These are phyloP conservation scores for Drosophila lacicola DNA, from an alignment of 2,888 invertebrate genomes.

Conservation along the genomic window DNA sequence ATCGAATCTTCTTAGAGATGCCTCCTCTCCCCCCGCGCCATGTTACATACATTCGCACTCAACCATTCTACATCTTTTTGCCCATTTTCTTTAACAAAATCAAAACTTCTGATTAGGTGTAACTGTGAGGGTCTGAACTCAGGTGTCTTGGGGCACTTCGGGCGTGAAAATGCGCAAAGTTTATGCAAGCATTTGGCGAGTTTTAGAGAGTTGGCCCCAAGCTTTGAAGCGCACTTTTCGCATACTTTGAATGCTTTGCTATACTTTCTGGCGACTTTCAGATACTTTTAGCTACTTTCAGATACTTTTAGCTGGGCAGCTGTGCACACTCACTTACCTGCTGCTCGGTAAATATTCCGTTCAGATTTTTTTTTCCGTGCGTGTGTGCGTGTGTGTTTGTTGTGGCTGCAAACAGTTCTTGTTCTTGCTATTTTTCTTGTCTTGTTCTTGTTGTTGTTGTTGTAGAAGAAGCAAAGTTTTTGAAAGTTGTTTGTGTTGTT, in stretches of 20 bases:
- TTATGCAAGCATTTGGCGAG: slow-evolving; percentile 64
- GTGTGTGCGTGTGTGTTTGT: slow-evolving; percentile 27
- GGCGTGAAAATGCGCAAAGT: slow-evolving; percentile 67
- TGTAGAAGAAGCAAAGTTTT: slow-evolving; percentile 57
- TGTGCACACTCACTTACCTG: slow-evolving; percentile 59
- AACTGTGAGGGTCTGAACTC: slow-evolving; percentile 2
- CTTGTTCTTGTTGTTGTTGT: slow-evolving; percentile 29
- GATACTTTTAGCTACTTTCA: slow-evolving; percentile 48
- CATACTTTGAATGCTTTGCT: slow-evolving; percentile 52
- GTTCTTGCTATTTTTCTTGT: slow-evolving; percentile 15
- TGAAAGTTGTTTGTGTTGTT: slow-evolving; percentile 50
- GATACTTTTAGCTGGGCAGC: slow-evolving; percentile 39
- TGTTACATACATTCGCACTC: too few relatives aligned
- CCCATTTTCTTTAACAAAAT: not conserved
- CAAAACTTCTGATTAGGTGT: not conserved
- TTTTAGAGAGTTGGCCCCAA: slow-evolving; percentile 29
- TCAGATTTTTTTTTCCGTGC: slow-evolving; percentile 52
- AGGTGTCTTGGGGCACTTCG: slow-evolving; percentile 30
- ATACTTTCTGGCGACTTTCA: slow-evolving; percentile 7
- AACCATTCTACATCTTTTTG: too few relatives aligned
- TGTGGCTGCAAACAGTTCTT: slow-evolving; percentile 22
- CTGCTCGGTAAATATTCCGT: slow-evolving; percentile 65
- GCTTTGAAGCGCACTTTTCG: slow-evolving; percentile 59
- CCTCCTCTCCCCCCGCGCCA: too few relatives aligned
- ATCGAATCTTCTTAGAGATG: too few relatives aligned